These are phyloP conservation scores for Channa argus DNA, from an alignment of 2,113 vertebrate genomes.

Conservation along the genomic window DNA sequence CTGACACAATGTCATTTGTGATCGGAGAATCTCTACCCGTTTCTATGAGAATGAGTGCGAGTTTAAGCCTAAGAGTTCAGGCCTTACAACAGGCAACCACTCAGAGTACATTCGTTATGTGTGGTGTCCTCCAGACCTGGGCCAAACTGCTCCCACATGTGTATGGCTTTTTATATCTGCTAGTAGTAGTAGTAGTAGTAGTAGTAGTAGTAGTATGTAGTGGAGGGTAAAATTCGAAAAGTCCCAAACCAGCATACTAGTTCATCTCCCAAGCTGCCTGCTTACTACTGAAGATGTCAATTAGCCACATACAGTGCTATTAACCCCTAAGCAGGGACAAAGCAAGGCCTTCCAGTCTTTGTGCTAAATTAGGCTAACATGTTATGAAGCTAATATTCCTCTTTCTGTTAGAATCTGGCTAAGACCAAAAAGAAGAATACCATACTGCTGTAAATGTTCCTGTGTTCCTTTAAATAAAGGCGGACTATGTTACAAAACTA, in stretches of 20 bases:
- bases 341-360: no score
- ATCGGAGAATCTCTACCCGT: slow-evolving; percentile 62
- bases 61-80: not conserved
- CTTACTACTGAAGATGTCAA: no score
- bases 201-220: not conserved
- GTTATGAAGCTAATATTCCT: no score
- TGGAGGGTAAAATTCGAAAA: not conserved
- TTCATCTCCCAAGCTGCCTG: no score
- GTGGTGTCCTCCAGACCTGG: slow-evolving; percentile 28
- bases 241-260: no score
- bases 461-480: not conserved
- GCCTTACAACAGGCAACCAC: slow-evolving; percentile 23
- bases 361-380: slow-evolving; percentile 20
- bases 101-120: slow-evolving; percentile 61
- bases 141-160: not conserved
- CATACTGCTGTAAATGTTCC: not conserved
- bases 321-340: no score
- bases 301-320: no score
- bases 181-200: not conserved
- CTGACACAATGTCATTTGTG: slow-evolving; percentile 12
- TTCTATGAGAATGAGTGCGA: slow-evolving; percentile 18
- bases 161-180: not conserved
- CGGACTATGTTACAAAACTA: no score
- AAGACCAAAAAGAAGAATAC: not conserved
- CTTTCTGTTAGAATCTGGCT: not conserved